Percentiles rank a stretch among this genome's conserved stretches.
Evolutionary conservation across 2,888 invertebrate species (phyloP).

Genomic region (Dynastes maya): DNA sequence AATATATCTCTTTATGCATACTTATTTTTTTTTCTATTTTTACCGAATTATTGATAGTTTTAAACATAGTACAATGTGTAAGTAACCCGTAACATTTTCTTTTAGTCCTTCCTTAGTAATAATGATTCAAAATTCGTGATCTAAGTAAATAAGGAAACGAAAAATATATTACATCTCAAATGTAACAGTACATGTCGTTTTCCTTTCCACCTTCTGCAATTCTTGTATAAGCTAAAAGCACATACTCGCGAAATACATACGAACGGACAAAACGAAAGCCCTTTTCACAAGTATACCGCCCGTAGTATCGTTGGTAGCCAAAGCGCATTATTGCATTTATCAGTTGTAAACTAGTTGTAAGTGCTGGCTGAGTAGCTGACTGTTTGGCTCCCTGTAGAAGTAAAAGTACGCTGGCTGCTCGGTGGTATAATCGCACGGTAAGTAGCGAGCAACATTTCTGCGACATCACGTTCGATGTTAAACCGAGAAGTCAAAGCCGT

Average conservation of each 20-base stretch:
- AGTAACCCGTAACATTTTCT: too few species aligned
- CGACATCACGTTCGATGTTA: constrained; percentile 64
- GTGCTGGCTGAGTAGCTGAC: constrained; percentile 48
- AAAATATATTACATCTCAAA: too few species aligned
- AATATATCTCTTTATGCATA: too few species aligned
- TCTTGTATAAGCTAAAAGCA: background rate
- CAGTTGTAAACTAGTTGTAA: constrained; percentile 63
- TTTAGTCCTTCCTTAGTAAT: too few species aligned
- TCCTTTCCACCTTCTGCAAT: background rate
- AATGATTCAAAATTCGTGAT: too few species aligned
- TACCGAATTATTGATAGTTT: too few species aligned
- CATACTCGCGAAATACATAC: constrained; percentile 11
- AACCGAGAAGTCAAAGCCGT: constrained; percentile 43
- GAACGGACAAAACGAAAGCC: constrained; percentile 49
- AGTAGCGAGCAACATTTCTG: constrained; percentile 59
- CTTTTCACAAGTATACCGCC: constrained; percentile 34
- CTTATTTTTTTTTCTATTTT: too few species aligned
- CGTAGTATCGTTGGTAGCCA: constrained; percentile 19
- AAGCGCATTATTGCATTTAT: constrained; percentile 57
- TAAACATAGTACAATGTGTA: too few species aligned
- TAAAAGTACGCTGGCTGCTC: constrained; percentile 37
- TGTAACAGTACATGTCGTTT: background rate
- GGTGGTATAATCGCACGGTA: constrained; percentile 60
- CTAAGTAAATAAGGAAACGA: too few species aligned
- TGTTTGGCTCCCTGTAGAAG: constrained; percentile 18